Evolutionary conservation across 2,113 vertebrate genomes (phyloP), one percentile per base, ranked within the genome.

Genomic region (Myxocyprinus asiaticus): DNA sequence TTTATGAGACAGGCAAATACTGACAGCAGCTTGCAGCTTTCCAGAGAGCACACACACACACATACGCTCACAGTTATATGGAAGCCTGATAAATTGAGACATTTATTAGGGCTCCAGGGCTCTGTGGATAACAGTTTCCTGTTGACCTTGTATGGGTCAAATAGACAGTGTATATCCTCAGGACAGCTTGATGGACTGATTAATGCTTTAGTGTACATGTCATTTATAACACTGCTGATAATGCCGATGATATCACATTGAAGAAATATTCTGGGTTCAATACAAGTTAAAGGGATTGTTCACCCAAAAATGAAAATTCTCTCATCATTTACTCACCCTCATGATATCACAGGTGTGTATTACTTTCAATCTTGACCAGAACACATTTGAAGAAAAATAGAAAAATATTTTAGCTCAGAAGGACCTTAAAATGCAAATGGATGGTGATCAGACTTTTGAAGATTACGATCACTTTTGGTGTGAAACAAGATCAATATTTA

Each of bases 1-100:
- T 90, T 90, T 87, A 77, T 86, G 71, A 76, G 71, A 61, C 65
- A 42, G 71, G 63, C 70, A 72, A 77, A 81, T 76, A 64, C 56
- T 55, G 80, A 78, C 62, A 66, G 72, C 76, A 78, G 76, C 76
- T 78, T 61, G 76, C 14, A 33, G 66, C 66, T 12, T 69, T 78
- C 9, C 58, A 71, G 67, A 68, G 55, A 59, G 55, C 53, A 45
- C 44, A 55, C 48, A 59, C 48, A 51, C 53, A 45, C 44, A 55
- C 48, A 59, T 33, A 51, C 53, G 12, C 22, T 43, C 22, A 33
- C 22, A 47, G 58, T 79, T 71, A 71, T 14, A 42, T 47, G 12
- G 22, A 42, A 79, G 47, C 33, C 59, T 55, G 61, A 79, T 71
- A 70, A 71, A 71, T 76, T 42, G 73, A 76, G 59, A 76, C 59